Evolutionary conservation across 2,797 vertebrate genomes (phyloP).

Genomic region (Leuciscus waleckii): DNA sequence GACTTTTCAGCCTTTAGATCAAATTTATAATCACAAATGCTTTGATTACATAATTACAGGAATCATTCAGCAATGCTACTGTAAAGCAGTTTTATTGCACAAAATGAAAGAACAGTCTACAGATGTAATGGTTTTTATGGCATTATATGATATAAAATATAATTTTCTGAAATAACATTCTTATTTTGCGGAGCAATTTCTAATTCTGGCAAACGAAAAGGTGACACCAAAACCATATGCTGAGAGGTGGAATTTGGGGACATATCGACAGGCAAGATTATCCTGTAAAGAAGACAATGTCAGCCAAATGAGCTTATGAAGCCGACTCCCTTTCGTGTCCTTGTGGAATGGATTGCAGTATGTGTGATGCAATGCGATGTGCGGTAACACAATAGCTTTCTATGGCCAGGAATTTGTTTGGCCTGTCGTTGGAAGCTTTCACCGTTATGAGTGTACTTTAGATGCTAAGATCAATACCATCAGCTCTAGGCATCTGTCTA

Average conservation of each 20-base stretch:
- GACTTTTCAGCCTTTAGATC: background rate
- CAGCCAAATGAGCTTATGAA: slow-evolving; percentile 27
- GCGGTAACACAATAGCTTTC: slow-evolving; percentile 45
- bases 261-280: slow-evolving; percentile 22
- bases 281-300: slow-evolving; percentile 20
- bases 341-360: slow-evolving; percentile 35
- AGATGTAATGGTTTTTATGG: background rate
- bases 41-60: background rate
- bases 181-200: background rate
- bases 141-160: background rate
- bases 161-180: background rate
- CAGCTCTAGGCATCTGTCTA: slow-evolving; percentile 37
- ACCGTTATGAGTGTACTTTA: slow-evolving; percentile 46
- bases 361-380: slow-evolving; percentile 28
- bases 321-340: background rate
- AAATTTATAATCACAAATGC: background rate
- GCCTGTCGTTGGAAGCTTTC: slow-evolving; percentile 40
- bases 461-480: slow-evolving; percentile 45
- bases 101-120: background rate
- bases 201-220: background rate
- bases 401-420: slow-evolving; percentile 27
- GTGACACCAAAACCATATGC: background rate
- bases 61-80: background rate
- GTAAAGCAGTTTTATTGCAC: background rate
- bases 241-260: background rate